Evolutionary conservation across 2,888 invertebrate species (phyloP), one percentile per base, ranked within the genome.

Genomic region (Zeuzera pyrina): DNA sequence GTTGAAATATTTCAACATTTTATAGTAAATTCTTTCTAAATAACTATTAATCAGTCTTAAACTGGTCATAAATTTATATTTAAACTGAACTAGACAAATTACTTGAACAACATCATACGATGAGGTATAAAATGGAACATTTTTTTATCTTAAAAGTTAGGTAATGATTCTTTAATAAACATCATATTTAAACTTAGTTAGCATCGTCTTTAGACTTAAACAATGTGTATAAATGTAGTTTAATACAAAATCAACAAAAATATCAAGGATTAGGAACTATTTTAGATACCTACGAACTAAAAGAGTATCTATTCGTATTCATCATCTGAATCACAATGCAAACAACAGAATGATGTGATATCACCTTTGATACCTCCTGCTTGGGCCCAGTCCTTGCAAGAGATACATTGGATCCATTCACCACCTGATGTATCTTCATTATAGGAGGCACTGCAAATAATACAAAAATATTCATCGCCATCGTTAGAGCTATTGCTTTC

Each of bases 361-460:
- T 23, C 23, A 10, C 23, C 23, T 23, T 23, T 23, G 23, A 23
- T 23, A 23, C 23, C 8, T n/a, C 23, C 2, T 2, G 23, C 5
- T 23, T 26, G 26, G 13, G 29, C 12, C 29, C 29, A 29, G 6
- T 29, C 13, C 25, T 19, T 29, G 29, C 29, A 29, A 19, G 21
- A 12, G 16, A 19, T 15, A 21, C 29, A 29, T 8, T 29, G 29
- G 12, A 29, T 21, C 29, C 29, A 29, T 4, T 26, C 26, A 12
- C 12, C 12, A 26, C 26, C 26, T 12, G 26, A 26, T 13, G 26
- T 26, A 26, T 26, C 26, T 26, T 12, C 12, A 26, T 13, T 26
- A 13, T 26, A 26, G 5, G 12, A 1, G 12, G 4, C 26, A 26
- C 26, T 6, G n/a, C 26, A 26, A 26, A 26, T 5, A n/a, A 26